A percentile compares a stretch with the other conserved stretches of the same genome.
phyloP scores from a whole-genome alignment of 2,113 vertebrate genomes.

The Solea solea region DNA sequence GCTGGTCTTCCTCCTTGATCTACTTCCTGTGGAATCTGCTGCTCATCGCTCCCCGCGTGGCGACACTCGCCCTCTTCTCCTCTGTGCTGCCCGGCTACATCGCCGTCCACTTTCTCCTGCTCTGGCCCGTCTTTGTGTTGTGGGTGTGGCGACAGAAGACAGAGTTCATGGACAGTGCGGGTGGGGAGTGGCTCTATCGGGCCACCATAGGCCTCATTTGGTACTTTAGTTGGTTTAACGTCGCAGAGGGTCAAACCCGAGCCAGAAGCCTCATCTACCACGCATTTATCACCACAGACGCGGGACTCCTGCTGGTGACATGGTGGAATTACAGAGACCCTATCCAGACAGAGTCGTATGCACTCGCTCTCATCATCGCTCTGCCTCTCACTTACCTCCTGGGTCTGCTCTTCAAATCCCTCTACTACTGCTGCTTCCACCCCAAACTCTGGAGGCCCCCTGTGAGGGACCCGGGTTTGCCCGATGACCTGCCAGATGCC shows the following conservation, averaged over 20 bases:
- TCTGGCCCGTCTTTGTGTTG: conserved; percentile 85
- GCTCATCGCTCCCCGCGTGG: conserved; percentile 88
- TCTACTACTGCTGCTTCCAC: conserved; percentile 90
- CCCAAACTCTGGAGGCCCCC: conserved; percentile 73
- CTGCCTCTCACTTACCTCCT: conserved; percentile 78
- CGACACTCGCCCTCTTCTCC: conserved; percentile 84
- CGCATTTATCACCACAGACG: conserved; percentile 84
- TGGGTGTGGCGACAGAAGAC: conserved; percentile 90
- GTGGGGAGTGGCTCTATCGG: conserved; percentile 89
- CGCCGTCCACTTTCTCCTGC: conserved; percentile 80
- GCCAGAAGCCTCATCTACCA: conserved; percentile 87
- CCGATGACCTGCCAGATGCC: conserved; percentile 69
- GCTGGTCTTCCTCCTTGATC: conserved; percentile 76
- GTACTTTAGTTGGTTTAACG: conserved; percentile 98
- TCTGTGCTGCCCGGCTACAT: conserved; percentile 80
- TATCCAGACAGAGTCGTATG: conserved; percentile 48
- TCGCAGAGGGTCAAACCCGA: conserved; percentile 83
- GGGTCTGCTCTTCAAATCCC: conserved; percentile 82
- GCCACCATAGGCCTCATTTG: conserved; percentile 87
- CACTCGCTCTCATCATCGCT: conserved; percentile 29
- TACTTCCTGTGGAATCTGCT: conserved; percentile 97
- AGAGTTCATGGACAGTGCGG: conserved; percentile 84
- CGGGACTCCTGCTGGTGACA: conserved; percentile 75
- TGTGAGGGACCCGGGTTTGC: background rate
- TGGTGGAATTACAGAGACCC: conserved; percentile 79